Evolutionary conservation across 2,113 vertebrate species (phyloP).

Genomic region (Lagopus muta): DNA sequence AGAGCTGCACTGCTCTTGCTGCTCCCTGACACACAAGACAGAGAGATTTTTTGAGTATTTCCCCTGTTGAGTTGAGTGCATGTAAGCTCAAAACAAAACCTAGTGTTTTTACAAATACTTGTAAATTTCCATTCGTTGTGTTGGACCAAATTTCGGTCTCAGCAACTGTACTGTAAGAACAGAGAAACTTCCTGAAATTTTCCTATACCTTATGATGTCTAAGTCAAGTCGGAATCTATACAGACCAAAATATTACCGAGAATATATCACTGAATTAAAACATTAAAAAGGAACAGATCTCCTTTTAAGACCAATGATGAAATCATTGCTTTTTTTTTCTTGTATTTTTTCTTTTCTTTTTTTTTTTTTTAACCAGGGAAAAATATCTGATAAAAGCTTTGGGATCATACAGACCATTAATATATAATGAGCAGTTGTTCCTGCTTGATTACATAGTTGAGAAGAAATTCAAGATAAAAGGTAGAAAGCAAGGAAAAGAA

Average conservation of each 20-base stretch:
- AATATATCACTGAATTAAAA: not conserved
- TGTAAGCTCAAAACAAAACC: not conserved
- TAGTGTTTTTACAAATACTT: not conserved
- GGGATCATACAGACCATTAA: constrained; percentile 1
- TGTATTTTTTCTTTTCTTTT: not conserved
- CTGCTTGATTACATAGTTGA: not conserved
- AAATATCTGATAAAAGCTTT: constrained; percentile 37
- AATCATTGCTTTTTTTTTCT: not conserved
- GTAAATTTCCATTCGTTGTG: not conserved
- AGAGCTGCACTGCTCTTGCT: not conserved
- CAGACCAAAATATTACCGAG: not conserved
- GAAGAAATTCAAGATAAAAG: not conserved
- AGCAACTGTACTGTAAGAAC: not conserved
- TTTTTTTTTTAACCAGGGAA: not conserved
- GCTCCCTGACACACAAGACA: not conserved
- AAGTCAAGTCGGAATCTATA: not conserved
- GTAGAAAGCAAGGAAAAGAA: not conserved
- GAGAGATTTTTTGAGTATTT: not conserved
- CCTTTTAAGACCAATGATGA: not conserved
- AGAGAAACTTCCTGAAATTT: not conserved
- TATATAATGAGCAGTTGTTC: constrained; percentile 46
- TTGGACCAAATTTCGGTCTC: not conserved
- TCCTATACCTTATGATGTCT: not conserved
- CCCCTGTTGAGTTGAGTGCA: accelerated
- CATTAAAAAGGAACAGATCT: not conserved